These are phyloP conservation scores for Corynorhinus townsendii DNA, from an alignment of 2,113 vertebrate genomes.

Conservation along the genomic window DNA sequence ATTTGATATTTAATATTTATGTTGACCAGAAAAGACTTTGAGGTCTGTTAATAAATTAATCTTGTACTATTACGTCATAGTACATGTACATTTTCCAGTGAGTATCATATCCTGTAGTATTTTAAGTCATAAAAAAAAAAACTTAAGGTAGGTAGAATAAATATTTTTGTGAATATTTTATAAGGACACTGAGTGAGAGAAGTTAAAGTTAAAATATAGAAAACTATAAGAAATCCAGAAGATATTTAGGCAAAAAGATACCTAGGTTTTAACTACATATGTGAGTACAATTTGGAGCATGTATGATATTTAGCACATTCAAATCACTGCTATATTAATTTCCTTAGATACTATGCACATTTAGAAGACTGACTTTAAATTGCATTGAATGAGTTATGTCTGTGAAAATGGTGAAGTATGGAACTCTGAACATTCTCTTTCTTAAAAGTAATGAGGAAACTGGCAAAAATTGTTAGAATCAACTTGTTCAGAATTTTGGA, in stretches of 20 bases:
- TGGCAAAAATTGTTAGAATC: neutral
- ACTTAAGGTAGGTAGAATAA: neutral
- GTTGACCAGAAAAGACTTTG: neutral
- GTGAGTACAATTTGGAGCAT: neutral
- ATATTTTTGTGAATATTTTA: slow-evolving; percentile 4
- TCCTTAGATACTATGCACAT: neutral
- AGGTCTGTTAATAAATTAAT: neutral
- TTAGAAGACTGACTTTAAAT: slow-evolving; percentile 16
- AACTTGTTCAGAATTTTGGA: neutral
- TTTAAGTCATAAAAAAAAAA: neutral
- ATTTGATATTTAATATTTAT: neutral
- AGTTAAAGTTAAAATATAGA: neutral
- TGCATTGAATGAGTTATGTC: neutral
- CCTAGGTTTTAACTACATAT: neutral
- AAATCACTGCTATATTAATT: neutral
- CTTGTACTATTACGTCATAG: neutral
- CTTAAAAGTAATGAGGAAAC: neutral
- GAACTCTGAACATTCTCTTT: neutral
- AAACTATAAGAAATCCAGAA: neutral
- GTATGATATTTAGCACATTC: neutral
- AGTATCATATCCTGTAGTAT: neutral
- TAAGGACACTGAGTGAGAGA: neutral
- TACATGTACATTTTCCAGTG: neutral
- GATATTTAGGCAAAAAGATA: neutral
- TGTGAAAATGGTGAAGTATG: neutral